Evolutionary conservation across 2,888 invertebrate species (phyloP), one percentile per base, ranked within the genome.

Genomic region (Nycteola revayana): DNA sequence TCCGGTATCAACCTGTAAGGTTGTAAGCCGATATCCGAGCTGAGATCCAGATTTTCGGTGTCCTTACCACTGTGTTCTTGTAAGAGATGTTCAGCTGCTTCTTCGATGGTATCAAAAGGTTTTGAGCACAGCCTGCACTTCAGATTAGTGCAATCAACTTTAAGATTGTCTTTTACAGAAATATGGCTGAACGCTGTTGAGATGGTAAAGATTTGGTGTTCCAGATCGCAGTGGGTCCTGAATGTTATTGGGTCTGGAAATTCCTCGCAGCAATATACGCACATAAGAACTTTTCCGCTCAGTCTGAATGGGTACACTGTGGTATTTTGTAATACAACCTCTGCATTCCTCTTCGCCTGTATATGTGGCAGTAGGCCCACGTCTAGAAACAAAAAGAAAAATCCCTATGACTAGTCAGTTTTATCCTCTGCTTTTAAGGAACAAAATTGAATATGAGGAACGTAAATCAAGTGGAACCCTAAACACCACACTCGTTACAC

Each of bases 351-450:
- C 75, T 74, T 84, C 64, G 74, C 77, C 70, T 66, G 67, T 49
- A 58, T 33, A 58, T 66, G 68, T 56, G 64, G 65, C 61, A 14
- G 14, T 14, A 14, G 14, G 14, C 53, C 58, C 50, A 65, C 58
- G 57, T 78, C 85, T 86, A 85, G 78, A 85, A 85, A 67, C 63
- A 64, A 61, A 82, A 80, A 74, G 63, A 72, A 74, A 74, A 68
- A 61, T 57, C 59, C 63, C 59, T 55, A 61, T 68, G 64, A 72
- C 65, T 67, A 24, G 24, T 42, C 36, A 49, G 38, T 40, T 51
- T 40, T 35, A 28, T 40, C 28, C 26, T 42, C 36, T 32, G 10
- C 17, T 28, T 36, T 32, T 9, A 28, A 7, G 22, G 10, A 25
- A 10, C 5, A 14, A 14, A 14, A n/a, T n/a, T n/a, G n/a, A n/a